Percentiles rank a stretch among this genome's conserved stretches.
Evolutionary conservation across 1,140 invertebrate genomes (phyloP).

Genomic region (Cotesia typhae): DNA sequence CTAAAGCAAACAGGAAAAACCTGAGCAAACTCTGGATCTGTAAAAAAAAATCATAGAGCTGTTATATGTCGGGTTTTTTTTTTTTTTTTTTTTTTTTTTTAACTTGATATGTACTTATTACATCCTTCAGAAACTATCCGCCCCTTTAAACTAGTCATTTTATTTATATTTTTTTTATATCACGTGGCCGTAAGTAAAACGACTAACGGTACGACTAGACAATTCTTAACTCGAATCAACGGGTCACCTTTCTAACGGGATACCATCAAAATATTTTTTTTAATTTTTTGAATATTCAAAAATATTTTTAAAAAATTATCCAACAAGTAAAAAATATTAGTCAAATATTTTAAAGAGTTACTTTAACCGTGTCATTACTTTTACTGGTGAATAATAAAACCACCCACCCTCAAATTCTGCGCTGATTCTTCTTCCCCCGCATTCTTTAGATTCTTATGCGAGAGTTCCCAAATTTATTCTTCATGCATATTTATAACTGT

Average conservation of each 20-base stretch:
- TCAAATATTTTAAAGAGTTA: too few species aligned
- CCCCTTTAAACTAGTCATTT: too few species aligned
- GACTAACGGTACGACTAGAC: constrained; percentile 37
- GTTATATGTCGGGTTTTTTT: too few species aligned
- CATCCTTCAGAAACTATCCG: too few species aligned
- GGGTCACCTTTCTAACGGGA: constrained; percentile 29
- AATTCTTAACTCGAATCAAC: constrained; percentile 33
- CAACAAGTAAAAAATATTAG: too few species aligned
- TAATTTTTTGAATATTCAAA: neutral
- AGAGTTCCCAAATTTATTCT: neutral
- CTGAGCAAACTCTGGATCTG: constrained; percentile 55
- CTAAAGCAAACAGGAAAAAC: constrained; percentile 49
- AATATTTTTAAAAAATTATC: neutral
- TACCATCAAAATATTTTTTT: constrained; percentile 16
- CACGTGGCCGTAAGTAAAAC: constrained; percentile 34
- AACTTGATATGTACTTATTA: too few species aligned
- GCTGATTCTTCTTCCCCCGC: constrained; percentile 10
- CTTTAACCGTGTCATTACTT: too few species aligned
- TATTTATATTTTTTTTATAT: constrained; percentile 3
- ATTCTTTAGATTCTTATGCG: constrained; percentile 17
- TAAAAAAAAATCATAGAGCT: constrained; percentile 30
- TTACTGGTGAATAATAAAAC: neutral
- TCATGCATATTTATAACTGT: neutral
- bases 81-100: too few species aligned
- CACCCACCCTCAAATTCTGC: neutral